A percentile compares a stretch with the other conserved stretches of the same genome.
Conservation (phyloP, 1,140 invertebrate species). For the Apis florea region DNA sequence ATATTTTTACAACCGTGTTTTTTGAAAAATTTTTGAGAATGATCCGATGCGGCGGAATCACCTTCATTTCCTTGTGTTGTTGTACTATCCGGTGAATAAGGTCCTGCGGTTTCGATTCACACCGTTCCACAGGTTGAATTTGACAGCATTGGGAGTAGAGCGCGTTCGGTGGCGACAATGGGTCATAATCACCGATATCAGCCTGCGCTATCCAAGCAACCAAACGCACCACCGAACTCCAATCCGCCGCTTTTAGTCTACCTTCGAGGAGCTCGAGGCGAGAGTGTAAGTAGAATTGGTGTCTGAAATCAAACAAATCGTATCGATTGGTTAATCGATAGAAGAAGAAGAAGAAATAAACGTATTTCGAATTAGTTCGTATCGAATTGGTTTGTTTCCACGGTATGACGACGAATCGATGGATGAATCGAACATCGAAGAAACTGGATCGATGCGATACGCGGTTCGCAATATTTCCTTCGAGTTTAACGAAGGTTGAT, state of each 20-base stretch:
- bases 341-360: too few species aligned
- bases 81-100: constrained; percentile 83
- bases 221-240: constrained; percentile 86
- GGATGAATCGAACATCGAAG: neutral
- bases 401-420: too few species aligned
- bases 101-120: constrained; percentile 83
- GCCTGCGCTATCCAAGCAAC: constrained; percentile 89
- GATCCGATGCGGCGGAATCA: constrained; percentile 30
- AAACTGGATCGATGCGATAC: neutral
- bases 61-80: constrained; percentile 83
- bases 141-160: constrained; percentile 84
- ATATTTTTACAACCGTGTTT: too few species aligned
- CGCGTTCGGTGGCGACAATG: constrained; percentile 81
- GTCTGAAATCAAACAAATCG: constrained; percentile 79
- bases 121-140: constrained; percentile 80
- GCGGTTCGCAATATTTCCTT: neutral
- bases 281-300: constrained; percentile 92
- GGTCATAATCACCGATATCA: constrained; percentile 86
- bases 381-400: too few species aligned
- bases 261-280: constrained; percentile 87
- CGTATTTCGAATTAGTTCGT: too few species aligned
- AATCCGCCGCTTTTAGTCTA: constrained; percentile 85
- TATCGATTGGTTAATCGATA: too few species aligned
- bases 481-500: neutral
- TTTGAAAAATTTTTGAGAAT: too few species aligned